Base-by-base conservation (phyloP, 2,888 invertebrate genomes). In the Eupithecia exiguata region DNA sequence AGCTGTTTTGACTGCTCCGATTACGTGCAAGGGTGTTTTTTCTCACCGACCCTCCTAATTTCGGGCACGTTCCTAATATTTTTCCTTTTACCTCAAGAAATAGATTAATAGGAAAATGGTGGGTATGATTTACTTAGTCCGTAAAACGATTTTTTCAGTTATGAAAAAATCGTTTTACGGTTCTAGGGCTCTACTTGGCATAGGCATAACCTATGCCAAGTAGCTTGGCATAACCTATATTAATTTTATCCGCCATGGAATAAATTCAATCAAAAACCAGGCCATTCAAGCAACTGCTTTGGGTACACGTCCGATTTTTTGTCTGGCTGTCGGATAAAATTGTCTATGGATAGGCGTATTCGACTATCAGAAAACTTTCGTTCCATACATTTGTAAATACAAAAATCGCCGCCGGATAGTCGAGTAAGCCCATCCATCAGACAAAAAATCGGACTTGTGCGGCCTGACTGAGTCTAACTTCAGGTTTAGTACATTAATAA, bases 1-100 rank as follows among this genome's bases (percentile, higher is more conserved):
- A 79, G 83, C 83, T 90, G 88, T 89, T 89, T 88, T 89, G 89
- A 88, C 80, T 81, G 80, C 73, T 74, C 78, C 81, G 81, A 83
- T 83, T 83, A 78, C 81, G 83, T 80, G 81, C 75, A 65, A 74
- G 72, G 75, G 83, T 87, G 85, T 88, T 87, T 86, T n/a, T 85
- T 80, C 79, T 80, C 80, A 75, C 74, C 83, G 80, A 43, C 40
- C 66, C 66, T 84, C 84, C 77, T 82, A 82, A 87, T 86, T 86
- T 86, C 82, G 82, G 85, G 86, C 88, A 88, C 88, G 88, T 82
- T 77, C 84, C 75, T 40, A 75, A 75, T 79, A 78, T 78, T 80
- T 77, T 78, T 76, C 73, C 76, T 77, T 76, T 74, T 77, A 73
- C 79, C 82, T 78, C 77, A 81, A 66, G 75, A 76, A 84, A 83